These are phyloP conservation scores for Setipinna tenuifilis DNA, from an alignment of 2,797 vertebrate species.

Conservation along the genomic window DNA sequence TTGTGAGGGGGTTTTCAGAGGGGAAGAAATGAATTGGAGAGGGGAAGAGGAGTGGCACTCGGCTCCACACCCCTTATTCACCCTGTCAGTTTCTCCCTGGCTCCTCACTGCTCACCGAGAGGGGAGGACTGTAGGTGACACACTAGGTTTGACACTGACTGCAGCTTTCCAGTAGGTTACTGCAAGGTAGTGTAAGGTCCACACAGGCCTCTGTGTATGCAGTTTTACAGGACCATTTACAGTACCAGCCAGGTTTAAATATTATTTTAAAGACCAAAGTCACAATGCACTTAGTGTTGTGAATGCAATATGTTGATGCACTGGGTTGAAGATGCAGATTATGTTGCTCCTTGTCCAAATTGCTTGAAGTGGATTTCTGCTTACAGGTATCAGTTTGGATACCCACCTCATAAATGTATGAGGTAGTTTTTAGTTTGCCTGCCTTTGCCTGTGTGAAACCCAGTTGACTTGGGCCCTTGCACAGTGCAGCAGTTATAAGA, in stretches of 20 bases:
- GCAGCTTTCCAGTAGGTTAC: neutral
- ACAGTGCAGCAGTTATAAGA: too few relatives aligned
- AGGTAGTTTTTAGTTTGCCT: neutral
- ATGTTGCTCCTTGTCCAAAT: neutral
- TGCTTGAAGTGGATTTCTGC: neutral
- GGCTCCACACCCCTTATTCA: neutral
- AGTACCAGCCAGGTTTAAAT: neutral
- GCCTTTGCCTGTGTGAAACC: neutral
- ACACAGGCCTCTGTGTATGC: neutral
- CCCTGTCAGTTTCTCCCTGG: neutral
- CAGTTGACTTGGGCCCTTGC: neutral
- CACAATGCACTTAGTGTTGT: too few relatives aligned
- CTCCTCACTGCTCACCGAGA: neutral
- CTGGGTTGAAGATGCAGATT: neutral
- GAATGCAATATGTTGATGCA: too few relatives aligned
- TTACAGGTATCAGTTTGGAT: neutral
- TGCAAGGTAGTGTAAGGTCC: neutral
- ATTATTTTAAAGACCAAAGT: too few relatives aligned
- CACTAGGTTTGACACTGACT: neutral
- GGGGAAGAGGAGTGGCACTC: neutral
- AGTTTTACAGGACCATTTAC: neutral
- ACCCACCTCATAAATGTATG: neutral
- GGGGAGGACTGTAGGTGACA: neutral
- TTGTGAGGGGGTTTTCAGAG: constrained; percentile 23
- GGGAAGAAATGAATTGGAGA: constrained; percentile 5